Percentiles rank a stretch among this genome's conserved stretches.
phyloP scores from a whole-genome alignment of 2,888 invertebrate genomes.

The Odontomyia ornata region DNA sequence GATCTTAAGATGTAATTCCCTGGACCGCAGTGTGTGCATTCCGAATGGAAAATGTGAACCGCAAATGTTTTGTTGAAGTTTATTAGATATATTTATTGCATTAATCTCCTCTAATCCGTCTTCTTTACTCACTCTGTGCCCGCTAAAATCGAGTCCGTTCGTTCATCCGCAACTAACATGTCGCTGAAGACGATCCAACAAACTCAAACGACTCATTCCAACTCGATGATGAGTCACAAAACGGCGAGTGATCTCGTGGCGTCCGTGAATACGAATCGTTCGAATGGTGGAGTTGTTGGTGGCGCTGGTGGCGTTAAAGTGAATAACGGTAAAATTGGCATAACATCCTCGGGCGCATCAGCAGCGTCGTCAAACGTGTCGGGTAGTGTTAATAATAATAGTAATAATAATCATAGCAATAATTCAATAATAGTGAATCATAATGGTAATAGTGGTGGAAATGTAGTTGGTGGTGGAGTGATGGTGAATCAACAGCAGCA shows the following conservation, averaged over 20 bases:
- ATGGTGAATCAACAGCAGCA: conserved; percentile 35
- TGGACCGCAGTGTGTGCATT: no score
- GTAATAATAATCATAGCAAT: conserved; percentile 52
- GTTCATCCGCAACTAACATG: conserved; percentile 29
- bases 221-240: conserved; percentile 51
- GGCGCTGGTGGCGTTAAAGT: conserved; percentile 32
- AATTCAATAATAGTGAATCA: conserved; percentile 51
- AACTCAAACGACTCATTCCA: conserved; percentile 44
- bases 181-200: conserved; percentile 50
- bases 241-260: conserved; percentile 55
- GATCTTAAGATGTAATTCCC: no score
- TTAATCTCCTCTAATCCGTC: not conserved
- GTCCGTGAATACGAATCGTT: conserved; percentile 50
- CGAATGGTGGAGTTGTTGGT: conserved; percentile 7
- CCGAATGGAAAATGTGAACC: no score
- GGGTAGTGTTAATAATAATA: conserved; percentile 48
- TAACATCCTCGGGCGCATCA: not conserved
- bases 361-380: conserved; percentile 1
- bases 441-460: conserved; percentile 50
- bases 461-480: conserved; percentile 47
- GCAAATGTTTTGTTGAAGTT: no score
- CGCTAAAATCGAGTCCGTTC: not conserved
- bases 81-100: no score
- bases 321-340: conserved; percentile 37
- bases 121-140: not conserved